Evolutionary conservation across 2,888 invertebrate species (phyloP), one percentile per base, ranked within the genome.

Genomic region (Acanthacorydalis orientalis): DNA sequence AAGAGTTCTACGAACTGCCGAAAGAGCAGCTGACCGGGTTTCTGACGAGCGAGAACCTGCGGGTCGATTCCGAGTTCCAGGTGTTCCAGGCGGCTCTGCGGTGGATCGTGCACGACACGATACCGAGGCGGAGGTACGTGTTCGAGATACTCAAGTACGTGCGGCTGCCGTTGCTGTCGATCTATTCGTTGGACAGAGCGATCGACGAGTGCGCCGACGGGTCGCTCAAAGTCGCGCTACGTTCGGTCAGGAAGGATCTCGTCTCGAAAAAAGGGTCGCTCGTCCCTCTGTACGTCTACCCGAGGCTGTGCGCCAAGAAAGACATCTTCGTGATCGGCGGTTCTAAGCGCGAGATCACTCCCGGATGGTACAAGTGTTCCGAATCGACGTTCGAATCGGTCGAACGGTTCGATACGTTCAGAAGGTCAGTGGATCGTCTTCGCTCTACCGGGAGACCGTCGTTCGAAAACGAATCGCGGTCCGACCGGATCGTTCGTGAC

Each of bases 281-380:
- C 49, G 87, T 88, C 48, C 75, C 84, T 15, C 64, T 87, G 53
- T 73, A 78, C 14, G 83, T 80, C 31, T 80, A 82, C 59, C 91
- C 91, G 1, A 74, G 92, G 7, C 77, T 83, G 53, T 80, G 87
- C 60, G 88, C 91, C 1, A 83, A 89, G 52, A 90, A 90, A 62
- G 80, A 83, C 59, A 82, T 93, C 52, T 80, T 87, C 57, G 79
- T 93, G 42, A 85, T 88, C 52, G 93, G 93, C 23, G 93, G 93
- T 11, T 87, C 86, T 1, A 82, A 85, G 57, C 77, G 89, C 44
- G 86, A 88, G 65, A 73, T 80, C 43, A 73, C 75, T 11, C 75
- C 76, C 40, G 76, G 81, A 49, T 81, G 86, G 75, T 77, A 85
- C 60, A 62, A 72, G 57, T 74, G 83, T 56, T 73, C 80, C 49